Conservation (phyloP, 2,113 vertebrate species). For the Symphodus melops region DNA sequence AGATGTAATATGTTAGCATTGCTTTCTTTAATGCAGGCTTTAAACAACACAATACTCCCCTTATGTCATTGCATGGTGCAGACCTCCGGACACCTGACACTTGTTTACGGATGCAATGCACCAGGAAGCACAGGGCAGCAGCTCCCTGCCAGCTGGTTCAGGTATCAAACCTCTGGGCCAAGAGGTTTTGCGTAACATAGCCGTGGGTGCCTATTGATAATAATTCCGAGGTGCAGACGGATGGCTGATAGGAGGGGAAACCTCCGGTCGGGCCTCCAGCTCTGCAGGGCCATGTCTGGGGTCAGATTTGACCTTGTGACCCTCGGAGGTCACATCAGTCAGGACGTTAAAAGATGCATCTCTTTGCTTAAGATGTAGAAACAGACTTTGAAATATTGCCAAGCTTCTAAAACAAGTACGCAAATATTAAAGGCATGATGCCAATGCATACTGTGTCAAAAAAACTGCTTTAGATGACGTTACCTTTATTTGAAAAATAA, state of each 20-base stretch:
- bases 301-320: slow-evolving; percentile 52
- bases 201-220: slow-evolving; percentile 72
- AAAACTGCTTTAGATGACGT: background rate
- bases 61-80: slow-evolving; percentile 29
- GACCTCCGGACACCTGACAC: slow-evolving; percentile 57
- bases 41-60: slow-evolving; percentile 37
- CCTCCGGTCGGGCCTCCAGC: slow-evolving; percentile 57
- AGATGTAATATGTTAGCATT: too few species aligned
- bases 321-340: slow-evolving; percentile 41
- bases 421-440: background rate
- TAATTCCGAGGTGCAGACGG: slow-evolving; percentile 79
- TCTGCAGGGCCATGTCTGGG: slow-evolving; percentile 24
- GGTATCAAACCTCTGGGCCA: slow-evolving; percentile 52
- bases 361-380: slow-evolving; percentile 19
- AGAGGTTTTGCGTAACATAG: slow-evolving; percentile 62
- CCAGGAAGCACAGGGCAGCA: slow-evolving; percentile 35
- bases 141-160: slow-evolving; percentile 52
- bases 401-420: too few species aligned
- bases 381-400: background rate
- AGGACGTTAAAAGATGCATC: background rate
- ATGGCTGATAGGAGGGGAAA: slow-evolving; percentile 68
- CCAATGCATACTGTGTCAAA: background rate
- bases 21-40: background rate
- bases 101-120: slow-evolving; percentile 59
- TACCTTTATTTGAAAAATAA: background rate